A percentile compares a stretch with the other conserved stretches of the same genome.
Evolutionary conservation across 2,113 vertebrate species (phyloP).

Genomic region (Podarcis cretensis): DNA sequence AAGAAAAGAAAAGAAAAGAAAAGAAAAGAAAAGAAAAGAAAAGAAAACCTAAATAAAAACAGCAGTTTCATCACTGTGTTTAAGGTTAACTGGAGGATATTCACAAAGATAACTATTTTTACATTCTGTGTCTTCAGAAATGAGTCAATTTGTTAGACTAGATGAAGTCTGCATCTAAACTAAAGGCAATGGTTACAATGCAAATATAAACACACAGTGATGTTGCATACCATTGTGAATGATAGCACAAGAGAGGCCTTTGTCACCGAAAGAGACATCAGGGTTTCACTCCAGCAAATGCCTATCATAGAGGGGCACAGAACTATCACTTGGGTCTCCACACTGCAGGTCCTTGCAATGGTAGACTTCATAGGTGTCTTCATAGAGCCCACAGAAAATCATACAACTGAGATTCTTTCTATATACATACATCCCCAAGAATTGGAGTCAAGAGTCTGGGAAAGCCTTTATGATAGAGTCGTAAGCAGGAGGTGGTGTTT

Average conservation of each 20-base stretch:
- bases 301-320: background rate
- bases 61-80: background rate
- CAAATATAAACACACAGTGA: slow-evolving; percentile 41
- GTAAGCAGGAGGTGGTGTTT: slow-evolving; percentile 90
- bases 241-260: background rate
- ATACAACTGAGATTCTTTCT: slow-evolving; percentile 30
- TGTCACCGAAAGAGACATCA: background rate
- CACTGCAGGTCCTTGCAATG: background rate
- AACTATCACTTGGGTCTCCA: rapidly evolving
- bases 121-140: slow-evolving; percentile 26
- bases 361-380: slow-evolving; percentile 18
- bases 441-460: slow-evolving; percentile 83
- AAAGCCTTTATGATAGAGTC: slow-evolving; percentile 95
- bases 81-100: background rate
- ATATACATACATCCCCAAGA: rapidly evolving
- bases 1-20: too few species aligned
- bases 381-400: background rate
- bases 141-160: rapidly evolving
- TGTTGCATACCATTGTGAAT: slow-evolving; percentile 7
- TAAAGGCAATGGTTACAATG: slow-evolving; percentile 36
- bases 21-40: background rate
- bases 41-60: background rate
- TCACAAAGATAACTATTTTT: background rate
- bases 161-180: slow-evolving; percentile 40
- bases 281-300: background rate